phyloP scores from a whole-genome alignment of 2,888 invertebrate genomes.

The Achlya flavicornis region DNA sequence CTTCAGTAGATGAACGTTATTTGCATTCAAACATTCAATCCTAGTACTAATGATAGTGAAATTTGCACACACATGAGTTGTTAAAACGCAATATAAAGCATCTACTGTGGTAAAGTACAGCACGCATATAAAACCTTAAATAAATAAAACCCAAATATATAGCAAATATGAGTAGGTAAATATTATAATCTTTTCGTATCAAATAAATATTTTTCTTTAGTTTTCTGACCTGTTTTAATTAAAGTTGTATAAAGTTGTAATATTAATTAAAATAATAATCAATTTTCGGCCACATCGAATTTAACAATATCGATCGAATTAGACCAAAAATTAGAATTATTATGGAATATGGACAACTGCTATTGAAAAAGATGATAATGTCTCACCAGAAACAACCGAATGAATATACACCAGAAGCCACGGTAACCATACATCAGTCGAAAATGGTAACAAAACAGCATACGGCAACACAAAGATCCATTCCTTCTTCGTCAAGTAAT shows the following conservation, averaged over 20 bases:
- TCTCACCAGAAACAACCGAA: conserved; percentile 61
- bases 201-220: too few species aligned
- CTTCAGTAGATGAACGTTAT: conserved; percentile 36
- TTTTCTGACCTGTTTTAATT: too few species aligned
- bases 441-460: conserved; percentile 61
- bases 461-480: conserved; percentile 58
- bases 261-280: too few species aligned
- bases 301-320: too few species aligned
- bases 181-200: too few species aligned
- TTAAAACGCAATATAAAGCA: conserved; percentile 61
- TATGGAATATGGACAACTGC: too few species aligned
- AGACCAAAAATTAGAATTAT: too few species aligned
- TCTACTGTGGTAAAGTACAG: conserved; percentile 61
- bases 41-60: conserved; percentile 57
- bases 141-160: neutral
- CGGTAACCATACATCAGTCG: conserved; percentile 52
- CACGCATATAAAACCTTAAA: conserved; percentile 63
- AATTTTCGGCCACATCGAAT: too few species aligned
- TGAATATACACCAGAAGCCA: conserved; percentile 57
- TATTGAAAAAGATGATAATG: neutral
- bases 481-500: conserved; percentile 46
- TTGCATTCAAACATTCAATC: conserved; percentile 44
- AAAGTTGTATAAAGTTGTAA: too few species aligned
- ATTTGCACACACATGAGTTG: conserved; percentile 67
- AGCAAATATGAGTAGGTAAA: too few species aligned